phyloP scores from a whole-genome alignment of 2,888 invertebrate genomes.

The Dasypogon diadema region DNA sequence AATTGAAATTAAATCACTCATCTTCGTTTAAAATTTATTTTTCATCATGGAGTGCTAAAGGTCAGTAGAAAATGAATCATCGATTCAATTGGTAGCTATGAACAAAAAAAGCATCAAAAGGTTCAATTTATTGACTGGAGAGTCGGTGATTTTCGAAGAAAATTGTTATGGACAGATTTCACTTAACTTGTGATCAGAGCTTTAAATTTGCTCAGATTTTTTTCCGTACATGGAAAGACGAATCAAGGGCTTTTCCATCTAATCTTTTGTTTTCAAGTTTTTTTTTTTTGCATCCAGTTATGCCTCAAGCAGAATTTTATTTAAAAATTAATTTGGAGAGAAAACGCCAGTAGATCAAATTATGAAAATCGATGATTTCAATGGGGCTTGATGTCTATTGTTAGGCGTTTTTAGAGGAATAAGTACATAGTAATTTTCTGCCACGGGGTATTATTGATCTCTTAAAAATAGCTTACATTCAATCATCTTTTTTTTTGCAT shows the following conservation, averaged over 20 bases:
- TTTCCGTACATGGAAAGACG: background rate
- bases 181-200: background rate
- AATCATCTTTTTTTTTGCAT: background rate
- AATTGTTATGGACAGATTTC: slow-evolving; percentile 9
- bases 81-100: slow-evolving; percentile 17
- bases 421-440: too few species aligned
- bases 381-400: too few species aligned
- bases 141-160: slow-evolving; percentile 16
- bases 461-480: too few species aligned
- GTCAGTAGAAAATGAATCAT: slow-evolving; percentile 4
- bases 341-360: too few species aligned
- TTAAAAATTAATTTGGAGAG: background rate
- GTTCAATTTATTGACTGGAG: slow-evolving; percentile 31
- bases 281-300: background rate
- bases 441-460: too few species aligned
- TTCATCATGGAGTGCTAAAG: background rate
- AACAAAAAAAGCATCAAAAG: background rate
- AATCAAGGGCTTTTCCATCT: too few species aligned
- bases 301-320: background rate
- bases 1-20: too few species aligned
- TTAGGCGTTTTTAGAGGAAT: too few species aligned
- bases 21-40: too few species aligned
- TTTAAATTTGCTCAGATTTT: background rate
- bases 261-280: background rate
- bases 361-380: too few species aligned